Evolutionary conservation across 2,113 vertebrate species (phyloP).

Genomic region (Meles meles): DNA sequence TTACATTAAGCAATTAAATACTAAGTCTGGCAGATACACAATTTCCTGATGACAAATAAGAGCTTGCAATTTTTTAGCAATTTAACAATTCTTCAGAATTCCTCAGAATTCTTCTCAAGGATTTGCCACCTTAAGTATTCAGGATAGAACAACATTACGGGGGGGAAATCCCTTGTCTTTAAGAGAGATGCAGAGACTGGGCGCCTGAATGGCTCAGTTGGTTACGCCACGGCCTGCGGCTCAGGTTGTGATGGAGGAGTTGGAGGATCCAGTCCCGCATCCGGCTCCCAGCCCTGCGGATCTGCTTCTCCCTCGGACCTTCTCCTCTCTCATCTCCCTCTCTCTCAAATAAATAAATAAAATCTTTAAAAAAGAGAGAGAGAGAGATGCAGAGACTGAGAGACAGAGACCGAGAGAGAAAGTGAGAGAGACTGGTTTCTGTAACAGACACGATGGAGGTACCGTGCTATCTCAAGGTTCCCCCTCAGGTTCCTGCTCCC

Average conservation of each 20-base stretch:
- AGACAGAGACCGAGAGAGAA: background rate
- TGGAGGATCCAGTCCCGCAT: too few species aligned
- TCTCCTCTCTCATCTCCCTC: too few species aligned
- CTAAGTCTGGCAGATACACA: background rate
- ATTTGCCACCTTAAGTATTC: background rate
- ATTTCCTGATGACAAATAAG: background rate
- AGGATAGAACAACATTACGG: background rate
- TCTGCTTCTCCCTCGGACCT: too few species aligned
- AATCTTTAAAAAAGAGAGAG: too few species aligned
- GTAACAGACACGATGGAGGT: background rate
- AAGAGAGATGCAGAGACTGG: background rate
- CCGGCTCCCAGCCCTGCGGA: too few species aligned
- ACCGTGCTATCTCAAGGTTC: background rate
- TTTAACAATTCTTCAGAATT: background rate
- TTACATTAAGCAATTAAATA: background rate
- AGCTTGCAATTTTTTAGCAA: background rate
- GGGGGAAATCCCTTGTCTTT: background rate
- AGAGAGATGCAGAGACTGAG: background rate
- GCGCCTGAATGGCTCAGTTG: too few species aligned
- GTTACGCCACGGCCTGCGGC: too few species aligned
- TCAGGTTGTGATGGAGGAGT: too few species aligned
- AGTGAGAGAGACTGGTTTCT: background rate
- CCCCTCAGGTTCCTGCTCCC: background rate
- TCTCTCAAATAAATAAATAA: too few species aligned
- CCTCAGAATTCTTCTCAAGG: background rate